A percentile compares a stretch with the other conserved stretches of the same genome.
These are phyloP conservation scores for Parochlus steinenii DNA, from an alignment of 2,888 invertebrate species.

Conservation along the genomic window DNA sequence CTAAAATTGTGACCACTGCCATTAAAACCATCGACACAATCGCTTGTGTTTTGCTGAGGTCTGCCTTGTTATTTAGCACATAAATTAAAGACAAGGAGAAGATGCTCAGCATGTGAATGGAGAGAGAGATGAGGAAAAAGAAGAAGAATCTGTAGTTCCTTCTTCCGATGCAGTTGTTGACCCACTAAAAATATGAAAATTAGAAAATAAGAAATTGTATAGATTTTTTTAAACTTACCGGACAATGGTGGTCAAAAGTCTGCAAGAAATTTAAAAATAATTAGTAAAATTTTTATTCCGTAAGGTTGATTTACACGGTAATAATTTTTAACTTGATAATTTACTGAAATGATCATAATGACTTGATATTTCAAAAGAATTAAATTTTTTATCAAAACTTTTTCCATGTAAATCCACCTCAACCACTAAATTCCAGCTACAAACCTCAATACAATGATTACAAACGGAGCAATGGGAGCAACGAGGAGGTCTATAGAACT, in stretches of 20 bases:
- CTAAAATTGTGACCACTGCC: conserved; percentile 77
- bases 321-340: no score
- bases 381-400: no score
- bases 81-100: conserved; percentile 86
- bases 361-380: background rate
- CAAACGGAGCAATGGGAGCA: conserved; percentile 94
- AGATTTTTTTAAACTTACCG: conserved; percentile 48
- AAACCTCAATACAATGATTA: conserved; percentile 93
- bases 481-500: conserved; percentile 80
- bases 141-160: conserved; percentile 98
- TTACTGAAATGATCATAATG: conserved; percentile 5
- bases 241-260: conserved; percentile 99
- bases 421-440: conserved; percentile 16
- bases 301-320: no score
- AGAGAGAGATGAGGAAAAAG: conserved; percentile 91
- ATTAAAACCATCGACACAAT: conserved; percentile 82
- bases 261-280: conserved; percentile 34
- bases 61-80: conserved; percentile 71
- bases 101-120: conserved; percentile 95
- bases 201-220: background rate
- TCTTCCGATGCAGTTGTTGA: conserved; percentile 92
- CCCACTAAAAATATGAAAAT: conserved; percentile 40
- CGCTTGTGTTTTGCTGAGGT: conserved; percentile 61
- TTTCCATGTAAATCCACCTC: conserved; percentile 1
- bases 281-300: conserved; percentile 8